Evolutionary conservation across 2,797 vertebrate species (phyloP).

Genomic region (Dermochelys coriacea): DNA sequence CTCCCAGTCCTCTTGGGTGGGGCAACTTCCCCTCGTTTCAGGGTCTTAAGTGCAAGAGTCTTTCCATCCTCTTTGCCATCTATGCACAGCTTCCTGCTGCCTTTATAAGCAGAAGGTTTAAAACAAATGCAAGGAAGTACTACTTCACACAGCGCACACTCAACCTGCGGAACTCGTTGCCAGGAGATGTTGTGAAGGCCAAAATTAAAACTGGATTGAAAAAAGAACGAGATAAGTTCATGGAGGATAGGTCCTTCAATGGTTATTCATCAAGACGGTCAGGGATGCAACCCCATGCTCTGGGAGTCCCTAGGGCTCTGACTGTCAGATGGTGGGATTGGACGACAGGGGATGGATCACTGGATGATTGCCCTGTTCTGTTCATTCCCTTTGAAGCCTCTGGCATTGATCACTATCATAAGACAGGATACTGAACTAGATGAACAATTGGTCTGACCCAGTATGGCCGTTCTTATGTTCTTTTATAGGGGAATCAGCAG

Average conservation of each 20-base stretch:
- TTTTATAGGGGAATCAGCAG: not conserved
- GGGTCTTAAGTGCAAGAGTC: not conserved
- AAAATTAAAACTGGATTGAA: not conserved
- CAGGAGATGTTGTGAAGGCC: not conserved
- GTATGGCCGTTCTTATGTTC: not conserved
- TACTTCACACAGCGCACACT: not conserved
- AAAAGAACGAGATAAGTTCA: not conserved
- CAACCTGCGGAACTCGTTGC: not conserved
- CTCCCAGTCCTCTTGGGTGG: not conserved
- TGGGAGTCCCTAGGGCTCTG: not conserved
- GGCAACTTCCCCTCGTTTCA: not conserved
- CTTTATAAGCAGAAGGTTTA: not conserved
- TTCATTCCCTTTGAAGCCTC: not conserved
- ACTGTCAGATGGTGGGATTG: not conserved
- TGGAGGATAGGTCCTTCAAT: not conserved
- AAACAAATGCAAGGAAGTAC: not conserved
- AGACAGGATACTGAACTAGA: not conserved
- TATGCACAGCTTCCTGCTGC: not conserved
- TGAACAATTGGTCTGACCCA: not conserved
- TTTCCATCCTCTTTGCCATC: not conserved
- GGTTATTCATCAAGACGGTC: not conserved
- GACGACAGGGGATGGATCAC: not conserved
- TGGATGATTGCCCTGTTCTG: not conserved
- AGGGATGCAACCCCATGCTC: not conserved
- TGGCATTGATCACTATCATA: not conserved